Conservation (phyloP, 30 jellyfish, hydroid and myxozoan genomes). For the Turritopsis dohrnii region DNA sequence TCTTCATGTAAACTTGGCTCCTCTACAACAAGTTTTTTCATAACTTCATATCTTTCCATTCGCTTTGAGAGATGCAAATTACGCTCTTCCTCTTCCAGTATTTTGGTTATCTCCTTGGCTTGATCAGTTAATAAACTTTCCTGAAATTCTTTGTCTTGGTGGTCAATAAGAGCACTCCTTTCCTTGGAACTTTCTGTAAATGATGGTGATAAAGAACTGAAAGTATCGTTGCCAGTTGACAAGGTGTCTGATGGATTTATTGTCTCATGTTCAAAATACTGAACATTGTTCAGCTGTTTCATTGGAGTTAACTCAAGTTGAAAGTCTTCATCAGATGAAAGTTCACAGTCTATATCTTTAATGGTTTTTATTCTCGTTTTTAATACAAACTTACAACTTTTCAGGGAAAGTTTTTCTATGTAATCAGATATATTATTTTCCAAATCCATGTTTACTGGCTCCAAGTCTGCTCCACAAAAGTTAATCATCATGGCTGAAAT, state of each 20-base stretch:
- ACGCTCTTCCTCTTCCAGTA: too few species aligned
- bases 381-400: neutral
- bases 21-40: neutral
- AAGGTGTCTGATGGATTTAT: too few species aligned
- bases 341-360: too few species aligned
- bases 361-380: neutral
- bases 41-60: neutral
- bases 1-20: neutral
- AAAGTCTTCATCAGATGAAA: too few species aligned
- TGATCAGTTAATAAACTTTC: neutral
- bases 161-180: neutral
- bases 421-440: neutral
- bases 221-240: too few species aligned
- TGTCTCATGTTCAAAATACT: too few species aligned
- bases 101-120: neutral
- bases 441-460: neutral
- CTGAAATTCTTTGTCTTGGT: neutral
- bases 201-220: too few species aligned
- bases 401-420: neutral
- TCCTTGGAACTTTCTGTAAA: neutral
- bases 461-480: constrained; percentile 13
- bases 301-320: too few species aligned
- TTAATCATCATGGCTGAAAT: neutral
- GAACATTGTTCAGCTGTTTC: too few species aligned
- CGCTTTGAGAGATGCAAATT: too few species aligned